Evolutionary conservation across 1,140 invertebrate species (phyloP), one percentile per base, ranked within the genome.

Genomic region (Drosophila micromelanica): DNA sequence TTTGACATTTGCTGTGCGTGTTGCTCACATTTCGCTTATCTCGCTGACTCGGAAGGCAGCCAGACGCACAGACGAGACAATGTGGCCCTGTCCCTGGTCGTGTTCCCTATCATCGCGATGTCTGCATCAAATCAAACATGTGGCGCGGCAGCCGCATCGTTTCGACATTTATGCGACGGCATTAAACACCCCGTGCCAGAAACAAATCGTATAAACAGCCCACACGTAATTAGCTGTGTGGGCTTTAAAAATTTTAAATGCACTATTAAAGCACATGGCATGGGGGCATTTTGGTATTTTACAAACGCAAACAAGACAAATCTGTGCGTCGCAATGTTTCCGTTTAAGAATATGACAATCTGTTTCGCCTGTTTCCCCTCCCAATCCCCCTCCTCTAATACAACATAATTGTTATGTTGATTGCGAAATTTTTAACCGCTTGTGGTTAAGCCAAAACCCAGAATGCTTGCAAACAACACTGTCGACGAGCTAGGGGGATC

Each of bases 331-430:
- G 63, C 32, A 7, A 59, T 57, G 54, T 71, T 71, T 69, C 51
- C 72, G 40, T 57, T 65, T 42, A 65, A 59, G 46, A 76, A 65
- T 71, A 61, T 59, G 68, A 65, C 68, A 74, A 70, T 70, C 69
- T 57, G 54, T 61, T 73, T 20, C 7, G 32, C 20, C 23, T n/a
- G n/a, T n/a, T 12, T 1, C 7, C 59, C 32, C 52, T 35, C 2
- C 7, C 59, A 23, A 46, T 35, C 2, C n/a, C 15, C 13, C 40
- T 9, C 5, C 48, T 3, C 38, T 7, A 42, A 17, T 20, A 30
- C 59, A 49, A 74, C 65, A 73, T 89, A 89, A 89, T 87, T 89
- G 84, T 86, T 86, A 87, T 87, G 82, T 87, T 87, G 82, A 87
- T 89, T 87, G 82, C 76, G 51, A 74, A 82, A 76, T 82, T 79